Conservation (phyloP, 1,140 invertebrate species). For the Odontomachus brunneus region DNA sequence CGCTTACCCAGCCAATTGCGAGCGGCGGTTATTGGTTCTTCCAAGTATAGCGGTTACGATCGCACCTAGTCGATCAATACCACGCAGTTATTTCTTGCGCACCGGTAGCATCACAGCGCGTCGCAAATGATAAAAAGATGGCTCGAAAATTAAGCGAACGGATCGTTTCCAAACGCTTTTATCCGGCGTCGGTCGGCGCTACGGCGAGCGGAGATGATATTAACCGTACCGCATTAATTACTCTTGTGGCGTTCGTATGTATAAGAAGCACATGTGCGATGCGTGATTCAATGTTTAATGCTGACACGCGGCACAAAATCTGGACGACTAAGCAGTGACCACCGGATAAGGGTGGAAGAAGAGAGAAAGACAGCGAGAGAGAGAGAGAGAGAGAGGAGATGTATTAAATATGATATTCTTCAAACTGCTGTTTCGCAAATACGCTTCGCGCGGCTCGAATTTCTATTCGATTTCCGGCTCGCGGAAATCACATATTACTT, state of each 20-base stretch:
- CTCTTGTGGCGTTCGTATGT: background rate
- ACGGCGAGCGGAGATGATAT: background rate
- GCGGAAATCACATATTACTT: background rate
- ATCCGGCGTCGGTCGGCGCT: too few species aligned
- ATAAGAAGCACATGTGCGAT: background rate
- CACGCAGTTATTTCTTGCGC: conserved; percentile 22
- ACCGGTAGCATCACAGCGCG: background rate
- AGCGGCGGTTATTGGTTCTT: conserved; percentile 39
- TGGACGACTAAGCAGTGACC: background rate
- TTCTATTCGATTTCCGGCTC: background rate
- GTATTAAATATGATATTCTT: background rate
- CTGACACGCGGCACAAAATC: background rate
- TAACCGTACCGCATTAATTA: conserved; percentile 2
- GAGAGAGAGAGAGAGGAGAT: too few species aligned
- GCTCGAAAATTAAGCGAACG: background rate
- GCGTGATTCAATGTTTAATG: background rate
- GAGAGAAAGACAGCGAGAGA: too few species aligned
- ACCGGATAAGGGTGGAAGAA: background rate
- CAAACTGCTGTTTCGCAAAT: background rate
- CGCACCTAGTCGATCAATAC: conserved; percentile 40
- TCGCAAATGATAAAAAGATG: conserved; percentile 13
- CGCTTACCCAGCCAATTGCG: conserved; percentile 12
- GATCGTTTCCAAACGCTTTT: background rate
- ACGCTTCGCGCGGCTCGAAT: background rate
- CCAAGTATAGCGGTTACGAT: conserved; percentile 14